Percentiles rank a stretch among this genome's conserved stretches.
Conservation (phyloP, 2,888 invertebrate species). For the Lithophane leautieri region DNA sequence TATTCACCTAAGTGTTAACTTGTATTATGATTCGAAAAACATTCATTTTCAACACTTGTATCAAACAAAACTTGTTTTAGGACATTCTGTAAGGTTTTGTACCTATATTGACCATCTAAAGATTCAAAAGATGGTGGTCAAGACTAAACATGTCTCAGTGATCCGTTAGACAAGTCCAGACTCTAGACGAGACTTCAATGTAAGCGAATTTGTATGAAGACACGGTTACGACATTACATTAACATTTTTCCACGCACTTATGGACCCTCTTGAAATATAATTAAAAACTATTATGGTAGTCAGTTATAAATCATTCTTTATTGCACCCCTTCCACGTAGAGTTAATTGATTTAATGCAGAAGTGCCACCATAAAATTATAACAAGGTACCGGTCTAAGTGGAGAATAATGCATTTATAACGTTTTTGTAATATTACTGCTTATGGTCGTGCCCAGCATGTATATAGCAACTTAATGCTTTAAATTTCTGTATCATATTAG, state of each 20-base stretch:
- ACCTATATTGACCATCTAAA: background rate
- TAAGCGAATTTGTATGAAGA: constrained; percentile 51
- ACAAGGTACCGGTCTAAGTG: constrained; percentile 76
- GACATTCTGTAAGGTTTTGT: background rate
- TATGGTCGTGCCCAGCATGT: constrained; percentile 41
- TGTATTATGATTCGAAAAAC: constrained; percentile 57
- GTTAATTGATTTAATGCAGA: constrained; percentile 86
- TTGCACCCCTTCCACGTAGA: constrained; percentile 80
- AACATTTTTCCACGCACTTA: constrained; percentile 59
- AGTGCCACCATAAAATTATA: constrained; percentile 82
- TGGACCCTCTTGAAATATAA: constrained; percentile 81
- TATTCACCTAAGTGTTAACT: constrained; percentile 80
- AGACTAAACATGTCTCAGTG: constrained; percentile 6
- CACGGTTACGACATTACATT: constrained; percentile 47
- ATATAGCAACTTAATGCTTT: constrained; percentile 42
- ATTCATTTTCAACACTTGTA: constrained; percentile 40
- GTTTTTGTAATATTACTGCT: constrained; percentile 56
- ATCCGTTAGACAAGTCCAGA: constrained; percentile 6
- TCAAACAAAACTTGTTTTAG: constrained; percentile 31
- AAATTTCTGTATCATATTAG: constrained; percentile 47
- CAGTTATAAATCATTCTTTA: constrained; percentile 85
- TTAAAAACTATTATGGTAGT: constrained; percentile 85
- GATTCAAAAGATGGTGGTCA: background rate
- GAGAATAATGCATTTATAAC: constrained; percentile 64
- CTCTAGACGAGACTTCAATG: constrained; percentile 22